Percentiles rank a stretch among this genome's conserved stretches.
Conservation (phyloP, 2,888 invertebrate species). For the Hetaerina titia region DNA sequence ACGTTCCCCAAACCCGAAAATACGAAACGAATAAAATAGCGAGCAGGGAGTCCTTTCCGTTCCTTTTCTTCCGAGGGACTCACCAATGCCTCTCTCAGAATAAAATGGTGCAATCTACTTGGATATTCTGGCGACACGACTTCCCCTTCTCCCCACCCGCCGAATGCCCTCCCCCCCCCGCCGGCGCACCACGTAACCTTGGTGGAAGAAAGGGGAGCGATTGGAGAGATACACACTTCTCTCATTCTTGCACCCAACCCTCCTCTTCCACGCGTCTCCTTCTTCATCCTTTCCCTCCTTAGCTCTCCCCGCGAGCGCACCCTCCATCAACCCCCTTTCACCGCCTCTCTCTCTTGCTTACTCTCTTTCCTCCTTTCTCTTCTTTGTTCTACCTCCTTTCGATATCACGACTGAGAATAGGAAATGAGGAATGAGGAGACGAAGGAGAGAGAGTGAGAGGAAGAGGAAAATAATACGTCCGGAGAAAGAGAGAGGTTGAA, state of each 20-base stretch:
- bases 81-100: not conserved
- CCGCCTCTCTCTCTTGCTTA: not conserved
- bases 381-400: not conserved
- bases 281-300: too few relatives aligned
- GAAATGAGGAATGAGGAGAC: not conserved
- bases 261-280: too few relatives aligned
- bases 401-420: not conserved
- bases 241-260: not conserved
- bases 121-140: slow-evolving; percentile 25
- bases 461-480: too few relatives aligned
- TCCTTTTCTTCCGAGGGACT: not conserved
- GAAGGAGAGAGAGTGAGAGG: not conserved
- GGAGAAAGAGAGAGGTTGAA: not conserved
- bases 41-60: not conserved
- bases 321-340: too few relatives aligned
- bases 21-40: not conserved
- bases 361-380: not conserved
- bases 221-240: not conserved
- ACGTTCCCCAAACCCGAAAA: not conserved
- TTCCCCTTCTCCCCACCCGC: not conserved
- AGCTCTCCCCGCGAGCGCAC: too few relatives aligned
- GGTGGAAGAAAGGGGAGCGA: not conserved
- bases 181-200: not conserved
- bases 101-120: slow-evolving; percentile 27
- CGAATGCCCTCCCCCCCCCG: not conserved